Evolutionary conservation across 2,797 vertebrate genomes (phyloP).

Genomic region (Malacoctenus gilli): DNA sequence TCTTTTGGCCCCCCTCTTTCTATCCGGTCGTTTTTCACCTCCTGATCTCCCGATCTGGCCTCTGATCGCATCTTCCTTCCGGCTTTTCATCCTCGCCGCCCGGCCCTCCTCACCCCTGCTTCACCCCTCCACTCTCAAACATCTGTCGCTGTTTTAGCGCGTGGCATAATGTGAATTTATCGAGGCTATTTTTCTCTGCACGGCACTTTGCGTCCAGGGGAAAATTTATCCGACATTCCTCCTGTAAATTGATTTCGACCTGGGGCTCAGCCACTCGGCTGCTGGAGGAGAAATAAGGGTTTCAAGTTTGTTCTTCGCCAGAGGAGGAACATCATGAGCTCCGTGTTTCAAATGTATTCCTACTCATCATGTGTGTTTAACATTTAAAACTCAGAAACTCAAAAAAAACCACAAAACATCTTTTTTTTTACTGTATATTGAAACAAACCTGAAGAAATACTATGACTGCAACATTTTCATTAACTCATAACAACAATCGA

Average conservation of each 20-base stretch:
- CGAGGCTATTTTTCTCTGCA: constrained; percentile 13
- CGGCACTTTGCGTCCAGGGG: constrained; percentile 7
- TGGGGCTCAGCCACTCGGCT: constrained; percentile 3
- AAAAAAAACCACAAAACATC: too few species aligned
- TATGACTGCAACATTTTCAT: too few species aligned
- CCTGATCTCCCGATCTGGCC: background rate
- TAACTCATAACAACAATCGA: too few species aligned
- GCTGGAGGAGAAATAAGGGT: background rate
- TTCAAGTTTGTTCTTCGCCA: too few species aligned
- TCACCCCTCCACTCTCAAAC: constrained; percentile 3
- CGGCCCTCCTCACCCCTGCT: constrained; percentile 16
- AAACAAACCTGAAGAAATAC: too few species aligned
- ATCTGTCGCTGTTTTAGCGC: constrained; percentile 33
- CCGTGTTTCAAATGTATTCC: too few species aligned
- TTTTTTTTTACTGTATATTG: too few species aligned
- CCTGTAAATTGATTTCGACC: constrained; percentile 2
- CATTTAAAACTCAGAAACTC: too few species aligned
- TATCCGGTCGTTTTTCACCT: too few species aligned
- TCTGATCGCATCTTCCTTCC: background rate
- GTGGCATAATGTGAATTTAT: constrained; percentile 33
- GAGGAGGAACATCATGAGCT: background rate
- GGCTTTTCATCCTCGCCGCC: too few species aligned
- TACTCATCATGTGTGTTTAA: too few species aligned
- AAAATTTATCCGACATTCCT: background rate
- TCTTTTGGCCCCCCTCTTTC: too few species aligned